phyloP scores from a whole-genome alignment of 2,797 vertebrate species.

The Hapalemur alaotrensis region DNA sequence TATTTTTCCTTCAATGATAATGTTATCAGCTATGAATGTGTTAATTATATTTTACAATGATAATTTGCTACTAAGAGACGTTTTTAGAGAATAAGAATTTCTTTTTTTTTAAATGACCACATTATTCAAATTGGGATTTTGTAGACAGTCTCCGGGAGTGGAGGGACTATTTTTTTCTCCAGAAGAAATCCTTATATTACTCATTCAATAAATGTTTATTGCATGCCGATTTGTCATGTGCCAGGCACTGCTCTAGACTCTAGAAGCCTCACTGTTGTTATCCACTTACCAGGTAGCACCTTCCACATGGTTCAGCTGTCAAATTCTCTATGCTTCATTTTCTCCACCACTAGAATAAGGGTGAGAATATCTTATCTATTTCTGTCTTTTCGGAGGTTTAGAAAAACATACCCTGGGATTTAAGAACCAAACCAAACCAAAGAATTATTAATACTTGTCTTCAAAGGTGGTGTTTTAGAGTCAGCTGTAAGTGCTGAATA shows the following conservation, averaged over 20 bases:
- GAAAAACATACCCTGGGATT: background rate
- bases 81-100: constrained; percentile 22
- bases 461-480: constrained; percentile 16
- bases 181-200: background rate
- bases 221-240: background rate
- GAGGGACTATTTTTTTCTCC: background rate
- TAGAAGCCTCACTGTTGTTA: background rate
- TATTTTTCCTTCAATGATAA: background rate
- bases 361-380: background rate
- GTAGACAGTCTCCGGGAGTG: background rate
- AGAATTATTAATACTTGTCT: background rate
- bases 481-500: background rate
- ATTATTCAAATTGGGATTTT: constrained; percentile 14
- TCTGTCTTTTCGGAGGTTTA: background rate
- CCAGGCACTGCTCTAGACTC: background rate
- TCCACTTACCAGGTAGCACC: background rate
- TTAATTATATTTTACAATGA: background rate
- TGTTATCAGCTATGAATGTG: background rate
- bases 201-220: background rate
- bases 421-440: background rate
- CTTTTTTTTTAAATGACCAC: background rate
- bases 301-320: accelerated
- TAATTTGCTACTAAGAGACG: background rate
- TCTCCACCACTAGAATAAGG: background rate
- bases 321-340: background rate